Evolutionary conservation across 2,797 vertebrate genomes (phyloP).

Genomic region (Choloepus didactylus): DNA sequence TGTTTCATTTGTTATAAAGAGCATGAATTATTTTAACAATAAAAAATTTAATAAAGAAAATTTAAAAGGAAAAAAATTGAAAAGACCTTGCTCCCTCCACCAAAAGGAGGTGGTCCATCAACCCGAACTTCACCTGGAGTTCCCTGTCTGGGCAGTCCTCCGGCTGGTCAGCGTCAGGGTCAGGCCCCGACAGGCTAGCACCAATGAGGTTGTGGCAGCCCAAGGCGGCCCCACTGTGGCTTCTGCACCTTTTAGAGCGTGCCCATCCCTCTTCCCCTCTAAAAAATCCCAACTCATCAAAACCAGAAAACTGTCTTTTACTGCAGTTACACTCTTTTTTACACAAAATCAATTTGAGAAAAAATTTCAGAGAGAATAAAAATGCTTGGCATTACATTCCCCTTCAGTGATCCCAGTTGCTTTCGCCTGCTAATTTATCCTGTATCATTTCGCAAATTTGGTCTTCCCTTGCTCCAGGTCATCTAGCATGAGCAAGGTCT

Average conservation of each 20-base stretch:
- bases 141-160: no score
- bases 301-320: neutral
- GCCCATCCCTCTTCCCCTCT: neutral
- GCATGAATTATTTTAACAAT: neutral
- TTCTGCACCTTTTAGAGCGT: neutral
- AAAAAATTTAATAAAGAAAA: neutral
- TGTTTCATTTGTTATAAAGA: neutral
- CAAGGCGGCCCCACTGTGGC: neutral
- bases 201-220: neutral
- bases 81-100: neutral
- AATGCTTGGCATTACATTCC: neutral
- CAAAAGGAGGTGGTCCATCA: neutral
- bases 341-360: neutral
- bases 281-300: neutral
- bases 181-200: neutral
- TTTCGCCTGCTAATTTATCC: neutral
- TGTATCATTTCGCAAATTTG: neutral
- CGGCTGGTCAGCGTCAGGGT: no score
- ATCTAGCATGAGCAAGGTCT: neutral
- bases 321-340: neutral
- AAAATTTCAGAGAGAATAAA: neutral
- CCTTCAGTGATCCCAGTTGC: neutral
- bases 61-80: neutral
- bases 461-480: neutral
- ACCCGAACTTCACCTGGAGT: neutral